Evolutionary conservation across 1,140 invertebrate genomes (phyloP), one percentile per base, ranked within the genome.

Genomic region (Drosophila varians): DNA sequence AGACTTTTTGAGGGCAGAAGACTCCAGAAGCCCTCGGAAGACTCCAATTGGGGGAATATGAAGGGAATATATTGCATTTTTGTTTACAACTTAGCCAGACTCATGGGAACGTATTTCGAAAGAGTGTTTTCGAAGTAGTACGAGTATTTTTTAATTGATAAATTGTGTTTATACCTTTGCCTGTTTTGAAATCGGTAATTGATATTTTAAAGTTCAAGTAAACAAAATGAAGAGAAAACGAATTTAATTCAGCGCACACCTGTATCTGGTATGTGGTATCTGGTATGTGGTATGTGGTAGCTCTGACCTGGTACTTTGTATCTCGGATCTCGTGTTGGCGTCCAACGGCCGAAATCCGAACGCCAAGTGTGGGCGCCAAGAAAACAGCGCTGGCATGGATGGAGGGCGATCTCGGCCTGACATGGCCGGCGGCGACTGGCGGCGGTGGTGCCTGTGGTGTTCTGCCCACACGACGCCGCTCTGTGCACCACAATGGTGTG

Each of bases 261-360:
- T 38, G 36, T 38, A 38, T 16, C 12, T 31, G 12, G n/a, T 38
- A 14, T 14, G 4, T 38, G 36, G n/a, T 1, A 14, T 14, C 12
- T 38, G 36, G n/a, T 6, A 14, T 38, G 5, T 12, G 12, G 36
- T 38, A 38, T 12, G 14, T 38, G 14, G 36, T 38, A 38, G 14
- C 36, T 38, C 14, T 4, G 12, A 42, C 12, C 26, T 52, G 12
- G 36, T 38, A 38, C 36, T 38, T 38, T 38, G 36, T 38, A 38
- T 38, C 36, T 38, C 14, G 12, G 12, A 42, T 16, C 26, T 52
- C 23, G 64, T 45, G 64, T 66, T 66, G 64, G 60, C 62, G 62
- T 65, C 38, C 47, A 66, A 40, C 36, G 45, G 47, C 34, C 36
- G 12, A 38, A 38, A 38, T 38, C 12, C 11, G 4, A 6, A 3